A percentile compares a stretch with the other conserved stretches of the same genome.
phyloP scores from a whole-genome alignment of 2,113 vertebrate species.

The Apodemus speciosus region DNA sequence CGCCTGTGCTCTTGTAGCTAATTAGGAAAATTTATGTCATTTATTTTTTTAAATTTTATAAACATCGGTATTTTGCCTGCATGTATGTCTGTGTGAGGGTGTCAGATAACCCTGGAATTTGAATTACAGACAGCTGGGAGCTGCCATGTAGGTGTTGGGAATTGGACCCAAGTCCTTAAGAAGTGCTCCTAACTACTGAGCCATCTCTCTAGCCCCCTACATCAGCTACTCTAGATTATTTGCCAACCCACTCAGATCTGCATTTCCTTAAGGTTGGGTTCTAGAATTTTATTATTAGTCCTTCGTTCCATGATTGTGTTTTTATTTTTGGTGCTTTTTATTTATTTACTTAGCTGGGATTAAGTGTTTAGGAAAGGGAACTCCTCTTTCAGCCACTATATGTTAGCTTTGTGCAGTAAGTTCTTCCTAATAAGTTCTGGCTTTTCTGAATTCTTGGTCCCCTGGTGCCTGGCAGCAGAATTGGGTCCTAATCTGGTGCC shows the following conservation, averaged over 20 bases:
- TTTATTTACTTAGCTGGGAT: background rate
- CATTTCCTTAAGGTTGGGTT: background rate
- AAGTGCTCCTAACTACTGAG: too few relatives aligned
- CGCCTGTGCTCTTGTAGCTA: background rate
- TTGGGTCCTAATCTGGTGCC: background rate
- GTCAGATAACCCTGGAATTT: too few relatives aligned
- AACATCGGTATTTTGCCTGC: too few relatives aligned
- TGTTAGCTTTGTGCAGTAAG: background rate
- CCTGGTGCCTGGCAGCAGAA: background rate
- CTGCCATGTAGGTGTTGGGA: too few relatives aligned
- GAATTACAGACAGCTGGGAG: too few relatives aligned
- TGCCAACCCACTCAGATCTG: background rate
- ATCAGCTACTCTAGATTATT: background rate
- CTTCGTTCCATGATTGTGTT: background rate
- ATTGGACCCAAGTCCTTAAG: too few relatives aligned
- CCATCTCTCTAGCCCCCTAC: too few relatives aligned
- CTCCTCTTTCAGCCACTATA: too few relatives aligned
- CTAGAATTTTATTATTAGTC: background rate
- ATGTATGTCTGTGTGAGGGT: too few relatives aligned
- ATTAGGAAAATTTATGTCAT: background rate
- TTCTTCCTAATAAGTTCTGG: background rate
- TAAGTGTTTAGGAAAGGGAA: background rate
- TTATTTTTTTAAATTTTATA: too few relatives aligned
- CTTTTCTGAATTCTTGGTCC: background rate
- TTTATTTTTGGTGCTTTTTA: background rate